Percentiles rank a stretch among this genome's conserved stretches.
These are phyloP conservation scores for Chelon auratus DNA, from an alignment of 2,797 vertebrate species.

Conservation along the genomic window DNA sequence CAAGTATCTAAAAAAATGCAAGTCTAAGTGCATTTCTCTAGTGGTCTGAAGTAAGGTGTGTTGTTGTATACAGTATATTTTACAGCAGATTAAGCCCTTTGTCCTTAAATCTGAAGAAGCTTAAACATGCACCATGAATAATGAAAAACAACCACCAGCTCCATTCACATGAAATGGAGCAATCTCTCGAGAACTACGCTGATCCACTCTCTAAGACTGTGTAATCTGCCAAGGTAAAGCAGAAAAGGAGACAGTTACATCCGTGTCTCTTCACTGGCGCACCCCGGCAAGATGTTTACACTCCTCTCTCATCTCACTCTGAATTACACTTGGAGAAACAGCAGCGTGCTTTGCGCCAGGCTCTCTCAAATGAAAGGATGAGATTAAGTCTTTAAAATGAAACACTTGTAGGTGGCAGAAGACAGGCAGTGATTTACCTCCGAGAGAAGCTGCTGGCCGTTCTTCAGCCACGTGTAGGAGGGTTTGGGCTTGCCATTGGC, in stretches of 20 bases:
- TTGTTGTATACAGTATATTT: constrained; percentile 62
- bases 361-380: constrained; percentile 55
- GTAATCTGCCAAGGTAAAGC: constrained; percentile 77
- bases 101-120: constrained; percentile 73
- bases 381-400: constrained; percentile 71
- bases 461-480: constrained; percentile 94
- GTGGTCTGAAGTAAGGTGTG: constrained; percentile 59
- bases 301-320: constrained; percentile 57
- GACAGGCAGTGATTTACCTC: constrained; percentile 84
- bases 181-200: constrained; percentile 70
- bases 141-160: constrained; percentile 77
- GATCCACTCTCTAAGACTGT: constrained; percentile 75
- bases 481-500: constrained; percentile 95
- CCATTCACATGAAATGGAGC: constrained; percentile 76
- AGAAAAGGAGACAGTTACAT: constrained; percentile 67
- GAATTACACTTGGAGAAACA: constrained; percentile 62
- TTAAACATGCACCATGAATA: constrained; percentile 80
- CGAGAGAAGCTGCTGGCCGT: constrained; percentile 87
- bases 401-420: constrained; percentile 52
- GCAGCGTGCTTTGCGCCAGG: constrained; percentile 38
- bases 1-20: constrained; percentile 25
- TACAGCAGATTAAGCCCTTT: constrained; percentile 78
- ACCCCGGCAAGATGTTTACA: constrained; percentile 69
- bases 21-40: constrained; percentile 34
- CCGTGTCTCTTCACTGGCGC: constrained; percentile 71